Conservation (phyloP, 2,797 vertebrate species). For the Setipinna tenuifilis region DNA sequence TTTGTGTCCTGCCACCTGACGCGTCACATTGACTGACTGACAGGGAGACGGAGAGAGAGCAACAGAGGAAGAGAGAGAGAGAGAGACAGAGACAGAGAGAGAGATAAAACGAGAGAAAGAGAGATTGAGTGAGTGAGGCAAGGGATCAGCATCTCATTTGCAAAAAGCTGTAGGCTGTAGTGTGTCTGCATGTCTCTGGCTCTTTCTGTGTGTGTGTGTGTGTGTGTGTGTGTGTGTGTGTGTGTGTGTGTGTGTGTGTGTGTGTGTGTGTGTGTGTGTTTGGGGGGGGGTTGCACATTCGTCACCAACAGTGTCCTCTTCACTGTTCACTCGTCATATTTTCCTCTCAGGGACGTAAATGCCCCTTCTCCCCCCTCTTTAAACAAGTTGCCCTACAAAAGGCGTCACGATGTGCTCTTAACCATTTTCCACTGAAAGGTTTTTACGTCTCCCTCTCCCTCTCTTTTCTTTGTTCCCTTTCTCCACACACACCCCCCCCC, state of each 20-base stretch:
- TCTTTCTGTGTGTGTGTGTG: neutral
- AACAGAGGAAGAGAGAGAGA: neutral
- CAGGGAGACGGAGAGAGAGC: constrained; percentile 26
- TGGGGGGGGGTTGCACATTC: constrained; percentile 55
- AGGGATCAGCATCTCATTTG: constrained; percentile 57
- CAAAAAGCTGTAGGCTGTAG: constrained; percentile 59
- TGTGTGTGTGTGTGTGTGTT: too few relatives aligned
- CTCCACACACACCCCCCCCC: neutral
- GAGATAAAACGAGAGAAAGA: neutral
- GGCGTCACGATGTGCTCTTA: constrained; percentile 10
- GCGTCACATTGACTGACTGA: constrained; percentile 64
- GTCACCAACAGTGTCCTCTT: constrained; percentile 60
- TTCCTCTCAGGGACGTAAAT: constrained; percentile 49
- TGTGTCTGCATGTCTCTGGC: constrained; percentile 27
- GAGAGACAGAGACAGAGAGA: neutral
- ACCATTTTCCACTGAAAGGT: neutral
- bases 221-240: neutral
- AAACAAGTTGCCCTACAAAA: constrained; percentile 22
- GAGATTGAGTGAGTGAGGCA: neutral
- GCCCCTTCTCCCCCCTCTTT: constrained; percentile 15
- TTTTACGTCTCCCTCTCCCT: neutral
- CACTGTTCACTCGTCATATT: constrained; percentile 61
- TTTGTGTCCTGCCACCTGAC: constrained; percentile 54
- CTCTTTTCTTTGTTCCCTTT: neutral
- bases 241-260: too few relatives aligned